Evolutionary conservation across 64 coral and sea anemone genomes (phyloP).

Genomic region (Pachyseris speciosa): DNA sequence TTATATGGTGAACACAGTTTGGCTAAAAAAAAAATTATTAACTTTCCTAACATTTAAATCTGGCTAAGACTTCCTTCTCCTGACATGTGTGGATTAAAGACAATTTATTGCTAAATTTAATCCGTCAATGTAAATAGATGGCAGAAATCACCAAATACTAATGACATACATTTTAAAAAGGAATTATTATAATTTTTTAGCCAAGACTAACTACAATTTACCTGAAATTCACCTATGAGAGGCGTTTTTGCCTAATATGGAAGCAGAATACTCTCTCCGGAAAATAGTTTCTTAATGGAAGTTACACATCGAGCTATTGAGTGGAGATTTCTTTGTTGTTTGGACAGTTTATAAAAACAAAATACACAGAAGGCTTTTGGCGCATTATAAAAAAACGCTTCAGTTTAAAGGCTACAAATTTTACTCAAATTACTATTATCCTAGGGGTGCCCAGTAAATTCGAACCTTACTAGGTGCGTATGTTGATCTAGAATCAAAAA

Average conservation of each 20-base stretch:
- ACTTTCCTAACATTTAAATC: not conserved
- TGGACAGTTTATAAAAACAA: constrained; percentile 21
- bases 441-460: not conserved
- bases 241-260: constrained; percentile 31
- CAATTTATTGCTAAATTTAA: not conserved
- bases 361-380: not conserved
- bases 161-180: not conserved
- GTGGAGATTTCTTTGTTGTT: not conserved
- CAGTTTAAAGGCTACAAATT: not conserved
- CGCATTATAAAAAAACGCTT: constrained; percentile 9
- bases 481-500: too few species aligned
- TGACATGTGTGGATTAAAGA: not conserved
- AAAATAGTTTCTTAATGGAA: constrained; percentile 37
- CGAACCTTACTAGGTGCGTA: not conserved
- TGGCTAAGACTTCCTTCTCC: too few species aligned
- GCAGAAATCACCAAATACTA: not conserved
- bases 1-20: not conserved
- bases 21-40: not conserved
- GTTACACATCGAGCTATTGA: not conserved
- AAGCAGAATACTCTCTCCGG: constrained; percentile 17
- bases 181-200: not conserved
- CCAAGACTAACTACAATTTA: not conserved
- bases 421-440: not conserved
- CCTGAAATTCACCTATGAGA: constrained; percentile 9
- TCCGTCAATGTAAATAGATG: not conserved